Base-by-base conservation (phyloP, 1,140 invertebrate genomes). In the Aphelinus certus region DNA sequence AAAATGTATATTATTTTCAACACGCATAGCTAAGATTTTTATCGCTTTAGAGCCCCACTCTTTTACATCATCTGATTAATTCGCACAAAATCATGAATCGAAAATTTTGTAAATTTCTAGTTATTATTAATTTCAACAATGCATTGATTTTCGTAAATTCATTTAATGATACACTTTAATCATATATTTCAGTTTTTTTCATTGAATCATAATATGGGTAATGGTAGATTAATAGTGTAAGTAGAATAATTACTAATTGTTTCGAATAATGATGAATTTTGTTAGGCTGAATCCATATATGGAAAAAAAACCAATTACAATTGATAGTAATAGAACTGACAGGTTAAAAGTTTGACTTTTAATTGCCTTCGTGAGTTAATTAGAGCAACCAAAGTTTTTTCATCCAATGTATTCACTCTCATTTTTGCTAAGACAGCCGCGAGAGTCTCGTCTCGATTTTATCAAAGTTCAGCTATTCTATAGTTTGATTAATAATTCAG, bases 91-190 rank as follows among this genome's bases (percentile, higher is more conserved):
- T 51, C 43, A 63, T 46, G n/a, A 66, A 66, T 9, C 42, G 55
- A 68, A 57, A 48, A 7, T 68, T 68, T 58, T 68, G 66, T 68
- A 58, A 68, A 68, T 68, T 58, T 68, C 66, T 9, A n/a, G 64
- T 66, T 26, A 7, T 65, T 45, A 47, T 9, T 45, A 26, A 0
- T 66, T 56, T 56, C 46, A 45, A 47, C 7, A 2, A 26, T n/a
- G 4, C 26, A 7, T 47, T 47, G 7, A 5, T 46, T 43, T 3
- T 62, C 45, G 61, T 43, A 7, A 47, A 42, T 68, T 56, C 5
- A 45, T 66, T 9, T 47, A 45, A 26, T 3, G 46, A 7, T 2
- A 42, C 7, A 46, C 9, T 47, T 0, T 68, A 47, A 58, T 58
- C 47, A 5, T 58, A 57, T 10, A 55, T 48, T 43, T 53, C 55